Conservation (phyloP, 2,888 invertebrate species). For the Tetramorium bicarinatum region DNA sequence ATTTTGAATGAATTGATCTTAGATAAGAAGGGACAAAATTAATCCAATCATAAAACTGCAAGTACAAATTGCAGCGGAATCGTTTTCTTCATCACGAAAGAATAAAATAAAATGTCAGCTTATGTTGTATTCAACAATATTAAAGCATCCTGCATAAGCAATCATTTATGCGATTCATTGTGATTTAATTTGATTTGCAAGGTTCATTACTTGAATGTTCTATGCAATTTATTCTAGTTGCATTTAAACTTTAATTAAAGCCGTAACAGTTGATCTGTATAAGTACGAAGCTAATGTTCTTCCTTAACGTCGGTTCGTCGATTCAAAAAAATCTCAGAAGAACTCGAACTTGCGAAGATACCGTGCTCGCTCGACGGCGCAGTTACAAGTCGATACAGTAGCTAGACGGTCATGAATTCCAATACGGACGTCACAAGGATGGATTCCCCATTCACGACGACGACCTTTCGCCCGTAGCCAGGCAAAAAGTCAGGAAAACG, state of each 20-base stretch:
- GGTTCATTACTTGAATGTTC: background rate
- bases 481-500: conserved; percentile 57
- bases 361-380: conserved; percentile 3
- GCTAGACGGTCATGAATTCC: conserved; percentile 61
- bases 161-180: background rate
- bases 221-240: conserved; percentile 13
- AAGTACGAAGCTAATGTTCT: conserved; percentile 3
- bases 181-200: conserved; percentile 23
- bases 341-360: conserved; percentile 11
- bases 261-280: background rate
- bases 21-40: background rate
- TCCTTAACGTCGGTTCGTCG: background rate
- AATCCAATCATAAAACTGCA: background rate
- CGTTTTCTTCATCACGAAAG: background rate
- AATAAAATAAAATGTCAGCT: background rate
- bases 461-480: conserved; percentile 56
- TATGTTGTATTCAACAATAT: background rate
- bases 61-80: background rate
- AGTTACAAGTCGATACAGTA: conserved; percentile 64
- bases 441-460: conserved; percentile 63
- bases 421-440: conserved; percentile 58
- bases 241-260: conserved; percentile 21
- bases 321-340: conserved; percentile 28
- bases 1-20: conserved; percentile 5
- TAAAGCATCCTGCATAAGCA: conserved; percentile 29